Conservation (phyloP, 2,888 invertebrate species). For the Nephrocerus scutellatus region DNA sequence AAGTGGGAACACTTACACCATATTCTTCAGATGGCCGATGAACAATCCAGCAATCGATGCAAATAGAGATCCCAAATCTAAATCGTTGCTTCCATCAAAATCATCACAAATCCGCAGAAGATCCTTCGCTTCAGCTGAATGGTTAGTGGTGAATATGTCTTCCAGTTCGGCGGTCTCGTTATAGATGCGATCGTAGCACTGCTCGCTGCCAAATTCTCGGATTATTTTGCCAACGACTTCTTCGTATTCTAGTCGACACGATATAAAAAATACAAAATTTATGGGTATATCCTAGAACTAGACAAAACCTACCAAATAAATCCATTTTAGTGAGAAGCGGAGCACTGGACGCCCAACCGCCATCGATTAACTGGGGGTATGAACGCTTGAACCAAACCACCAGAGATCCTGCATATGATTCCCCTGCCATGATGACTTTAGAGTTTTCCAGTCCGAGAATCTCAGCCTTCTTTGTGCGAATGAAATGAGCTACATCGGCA, state of each 20-base stretch:
- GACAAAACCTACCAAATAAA: slow-evolving; percentile 41
- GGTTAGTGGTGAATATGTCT: slow-evolving; percentile 21
- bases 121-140: slow-evolving; percentile 22
- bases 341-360: slow-evolving; percentile 57
- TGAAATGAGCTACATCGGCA: slow-evolving; percentile 57
- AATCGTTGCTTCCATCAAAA: slow-evolving; percentile 24
- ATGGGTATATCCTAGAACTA: not conserved
- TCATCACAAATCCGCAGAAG: slow-evolving; percentile 29
- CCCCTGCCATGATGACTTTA: slow-evolving; percentile 52
- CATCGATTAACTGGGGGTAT: slow-evolving; percentile 54
- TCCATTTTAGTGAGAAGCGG: slow-evolving; percentile 55
- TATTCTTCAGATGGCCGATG: slow-evolving; percentile 30
- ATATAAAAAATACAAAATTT: not conserved
- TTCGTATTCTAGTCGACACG: slow-evolving; percentile 27
- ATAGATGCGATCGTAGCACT: slow-evolving; percentile 30
- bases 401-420: slow-evolving; percentile 60
- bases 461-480: slow-evolving; percentile 36
- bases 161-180: slow-evolving; percentile 28
- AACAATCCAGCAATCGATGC: slow-evolving; percentile 31
- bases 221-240: slow-evolving; percentile 30
- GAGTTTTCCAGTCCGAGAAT: slow-evolving; percentile 35
- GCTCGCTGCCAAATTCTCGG: slow-evolving; percentile 24
- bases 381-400: slow-evolving; percentile 57
- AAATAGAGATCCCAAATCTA: slow-evolving; percentile 31
- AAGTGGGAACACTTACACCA: slow-evolving; percentile 23